Percentiles rank a stretch among this genome's conserved stretches.
These are phyloP conservation scores for Leptinotarsa haldemani DNA, from an alignment of 2,888 invertebrate species.

Conservation along the genomic window DNA sequence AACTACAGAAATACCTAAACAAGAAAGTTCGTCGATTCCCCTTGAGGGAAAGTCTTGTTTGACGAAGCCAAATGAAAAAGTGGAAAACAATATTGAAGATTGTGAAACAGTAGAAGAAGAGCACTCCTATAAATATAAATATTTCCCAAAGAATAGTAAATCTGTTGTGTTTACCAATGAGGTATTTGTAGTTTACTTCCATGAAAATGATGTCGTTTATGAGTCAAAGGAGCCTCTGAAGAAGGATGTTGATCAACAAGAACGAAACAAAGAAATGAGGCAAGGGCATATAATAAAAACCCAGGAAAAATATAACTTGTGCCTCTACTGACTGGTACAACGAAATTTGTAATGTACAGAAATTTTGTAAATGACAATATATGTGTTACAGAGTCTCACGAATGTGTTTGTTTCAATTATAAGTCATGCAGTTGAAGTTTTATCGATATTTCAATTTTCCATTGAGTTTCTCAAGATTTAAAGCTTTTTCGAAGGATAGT, in stretches of 20 bases:
- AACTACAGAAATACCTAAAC: slow-evolving; percentile 39
- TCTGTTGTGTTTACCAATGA: slow-evolving; percentile 67
- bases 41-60: slow-evolving; percentile 42
- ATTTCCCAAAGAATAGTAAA: slow-evolving; percentile 63
- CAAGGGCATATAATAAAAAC: slow-evolving; percentile 65
- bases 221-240: slow-evolving; percentile 71
- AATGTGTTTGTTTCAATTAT: not conserved
- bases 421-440: not conserved
- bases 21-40: slow-evolving; percentile 41
- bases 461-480: no score
- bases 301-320: slow-evolving; percentile 53
- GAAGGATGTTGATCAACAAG: slow-evolving; percentile 74
- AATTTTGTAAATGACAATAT: slow-evolving; percentile 5
- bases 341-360: slow-evolving; percentile 6
- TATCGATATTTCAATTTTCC: no score
- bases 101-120: slow-evolving; percentile 45
- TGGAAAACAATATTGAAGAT: slow-evolving; percentile 31
- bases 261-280: slow-evolving; percentile 72
- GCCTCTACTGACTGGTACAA: slow-evolving; percentile 45
- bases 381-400: not conserved
- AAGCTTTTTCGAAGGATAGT: no score
- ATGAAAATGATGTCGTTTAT: slow-evolving; percentile 68
- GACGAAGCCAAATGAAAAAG: slow-evolving; percentile 33
- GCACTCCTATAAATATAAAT: slow-evolving; percentile 53
- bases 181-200: slow-evolving; percentile 74